Evolutionary conservation across 2,888 invertebrate species (phyloP), one percentile per base, ranked within the genome.

Genomic region (Mactromeris polynyma): DNA sequence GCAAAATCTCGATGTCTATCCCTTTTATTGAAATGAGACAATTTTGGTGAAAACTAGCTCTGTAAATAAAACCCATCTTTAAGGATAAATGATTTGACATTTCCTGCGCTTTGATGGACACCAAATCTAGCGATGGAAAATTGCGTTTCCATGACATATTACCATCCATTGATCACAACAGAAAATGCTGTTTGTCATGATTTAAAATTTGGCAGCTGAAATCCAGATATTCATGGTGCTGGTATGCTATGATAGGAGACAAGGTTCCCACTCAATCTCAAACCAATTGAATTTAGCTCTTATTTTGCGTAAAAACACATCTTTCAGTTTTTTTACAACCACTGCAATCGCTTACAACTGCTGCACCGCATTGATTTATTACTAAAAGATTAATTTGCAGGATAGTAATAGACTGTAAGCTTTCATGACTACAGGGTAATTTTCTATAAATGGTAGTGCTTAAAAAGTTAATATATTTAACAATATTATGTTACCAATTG

Each of bases 21-120:
- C 26, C 73, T 73, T 73, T 73, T 73, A 73, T 36, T 36, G 73
- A 54, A 40, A 82, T 54, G 26, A 40, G 46, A 11, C 7, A 73
- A 73, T 73, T 33, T 73, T 73, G 31, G 19, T 73, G 36, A 73
- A 31, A 85, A 64, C 83, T 80, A 81, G 83, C 54, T 84, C 88
- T 88, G 86, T 88, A 86, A 90, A 90, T 90, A 88, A 90, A 88
- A 86, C 88, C 73, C 77, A 88, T 90, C 86, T 88, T 88, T 88
- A 86, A 90, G 82, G 80, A 88, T 88, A 90, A 90, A 90, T 84
- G 88, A 85, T 88, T 88, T 88, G 88, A 86, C 88, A 86, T 90
- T 81, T 86, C 88, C 81, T 90, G 88, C 81, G 40, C 51, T 42
- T 36, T 78, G 83, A 85, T 87, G 64, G 87, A 79, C 85, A 81